Base-by-base conservation (phyloP, 2,888 invertebrate species). In the Abrostola triplasia region DNA sequence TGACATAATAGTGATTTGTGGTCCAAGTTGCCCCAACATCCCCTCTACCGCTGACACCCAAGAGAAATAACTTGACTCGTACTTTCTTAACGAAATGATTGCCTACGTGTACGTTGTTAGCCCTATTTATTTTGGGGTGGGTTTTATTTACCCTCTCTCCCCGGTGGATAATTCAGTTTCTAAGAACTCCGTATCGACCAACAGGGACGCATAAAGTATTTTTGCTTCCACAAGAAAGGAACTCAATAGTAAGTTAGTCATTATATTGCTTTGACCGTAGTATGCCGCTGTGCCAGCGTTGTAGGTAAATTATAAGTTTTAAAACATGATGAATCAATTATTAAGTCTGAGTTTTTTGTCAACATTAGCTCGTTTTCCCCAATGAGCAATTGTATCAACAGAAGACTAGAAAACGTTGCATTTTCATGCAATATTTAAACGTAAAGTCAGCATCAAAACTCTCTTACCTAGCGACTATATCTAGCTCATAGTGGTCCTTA, bases 61-160 rank as follows among this genome's bases (percentile, higher is more conserved):
- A 76, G 90, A 90, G 90, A 93, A 93, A 93, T 93, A 93, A 92
- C 88, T 92, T 86, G 77, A 81, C 88, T 87, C 86, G 87, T 90
- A 92, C 88, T 92, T 92, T 92, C 91, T 92, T 93, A 93, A 92
- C 92, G 91, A 92, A 93, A 94, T 93, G 92, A 94, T 93, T 93
- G 92, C 92, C 90, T 92, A 92, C 92, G 91, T 94, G 92, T 87
- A 89, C 86, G 88, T 92, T 91, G 92, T 93, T 92, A 92, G 91
- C 84, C 84, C 89, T 91, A 91, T 93, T 92, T 93, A 92, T 92
- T 91, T 90, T 88, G 89, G 87, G 89, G 85, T 84, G 88, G 88
- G 88, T 89, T 92, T 91, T 93, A 92, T 93, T 93, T 92, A 90
- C 92, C 88, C 88, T 85, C 85, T 80, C 84, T 91, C 92, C 91